A percentile compares a stretch with the other conserved stretches of the same genome.
phyloP scores from a whole-genome alignment of 2,888 invertebrate genomes.

The Endotricha flammealis region DNA sequence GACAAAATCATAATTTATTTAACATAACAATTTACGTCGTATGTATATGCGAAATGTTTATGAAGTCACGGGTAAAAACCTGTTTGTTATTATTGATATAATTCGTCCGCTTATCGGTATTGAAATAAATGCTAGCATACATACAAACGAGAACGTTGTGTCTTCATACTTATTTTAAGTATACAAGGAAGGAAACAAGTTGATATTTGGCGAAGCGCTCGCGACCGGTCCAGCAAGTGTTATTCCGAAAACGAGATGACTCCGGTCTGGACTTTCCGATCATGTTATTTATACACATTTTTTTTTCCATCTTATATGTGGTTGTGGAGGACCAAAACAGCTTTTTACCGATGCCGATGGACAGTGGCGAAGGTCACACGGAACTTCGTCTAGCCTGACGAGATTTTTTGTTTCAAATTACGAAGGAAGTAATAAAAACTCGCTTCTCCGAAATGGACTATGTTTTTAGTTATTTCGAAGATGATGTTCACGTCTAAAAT shows the following conservation, averaged over 20 bases:
- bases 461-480: no score
- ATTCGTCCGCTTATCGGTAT: neutral
- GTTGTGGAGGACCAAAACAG: conserved; percentile 44
- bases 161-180: neutral
- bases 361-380: conserved; percentile 59
- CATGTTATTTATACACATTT: conserved; percentile 41
- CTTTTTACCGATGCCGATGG: conserved; percentile 58
- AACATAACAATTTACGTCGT: neutral
- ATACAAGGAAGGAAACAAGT: conserved; percentile 72
- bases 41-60: neutral
- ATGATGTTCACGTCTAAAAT: no score
- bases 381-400: conserved; percentile 52
- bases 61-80: conserved; percentile 1
- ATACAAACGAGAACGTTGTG: neutral
- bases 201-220: conserved; percentile 62
- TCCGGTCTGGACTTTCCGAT: conserved; percentile 67
- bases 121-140: neutral
- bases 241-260: conserved; percentile 72
- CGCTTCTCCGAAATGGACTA: conserved; percentile 29
- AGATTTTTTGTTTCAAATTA: conserved; percentile 43
- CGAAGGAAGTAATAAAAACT: conserved; percentile 55
- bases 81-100: conserved; percentile 5
- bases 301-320: conserved; percentile 26
- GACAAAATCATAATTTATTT: no score
- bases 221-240: conserved; percentile 73